Conservation (phyloP, 2,113 vertebrate species). For the Xenopus laevis region DNA sequence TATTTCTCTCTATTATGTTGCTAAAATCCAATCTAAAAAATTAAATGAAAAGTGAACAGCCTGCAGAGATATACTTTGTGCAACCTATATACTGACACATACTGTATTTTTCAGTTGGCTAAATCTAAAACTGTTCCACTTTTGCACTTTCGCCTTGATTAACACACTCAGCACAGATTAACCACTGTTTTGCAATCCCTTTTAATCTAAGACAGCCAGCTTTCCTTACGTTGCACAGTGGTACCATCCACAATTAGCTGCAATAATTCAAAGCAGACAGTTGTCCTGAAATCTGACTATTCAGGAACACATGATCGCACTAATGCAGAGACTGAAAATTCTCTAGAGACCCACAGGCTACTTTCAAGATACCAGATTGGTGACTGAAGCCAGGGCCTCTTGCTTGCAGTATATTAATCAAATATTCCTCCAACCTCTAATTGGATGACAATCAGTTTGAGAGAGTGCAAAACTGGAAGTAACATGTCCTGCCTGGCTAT, state of each 20-base stretch:
- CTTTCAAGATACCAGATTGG: conserved; percentile 61
- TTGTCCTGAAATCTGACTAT: conserved; percentile 56
- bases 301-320: conserved; percentile 53
- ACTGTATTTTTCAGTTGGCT: too few species aligned
- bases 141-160: not conserved
- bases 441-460: conserved; percentile 69
- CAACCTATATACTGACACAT: too few species aligned
- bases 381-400: conserved; percentile 59
- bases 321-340: conserved; percentile 53
- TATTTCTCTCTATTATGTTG: too few species aligned
- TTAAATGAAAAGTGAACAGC: too few species aligned
- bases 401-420: conserved; percentile 68
- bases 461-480: conserved; percentile 50
- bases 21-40: too few species aligned
- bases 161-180: conserved; percentile 5
- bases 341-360: conserved; percentile 51
- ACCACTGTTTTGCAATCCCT: not conserved
- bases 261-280: conserved; percentile 56
- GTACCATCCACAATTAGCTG: conserved; percentile 55
- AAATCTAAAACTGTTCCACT: not conserved
- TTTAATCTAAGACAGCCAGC: conserved; percentile 24
- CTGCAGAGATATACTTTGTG: too few species aligned
- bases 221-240: conserved; percentile 19
- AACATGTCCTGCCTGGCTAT: conserved; percentile 15
- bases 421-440: conserved; percentile 62